phyloP scores from a whole-genome alignment of 2,113 vertebrate genomes.

The Phrynocephalus versicolor region DNA sequence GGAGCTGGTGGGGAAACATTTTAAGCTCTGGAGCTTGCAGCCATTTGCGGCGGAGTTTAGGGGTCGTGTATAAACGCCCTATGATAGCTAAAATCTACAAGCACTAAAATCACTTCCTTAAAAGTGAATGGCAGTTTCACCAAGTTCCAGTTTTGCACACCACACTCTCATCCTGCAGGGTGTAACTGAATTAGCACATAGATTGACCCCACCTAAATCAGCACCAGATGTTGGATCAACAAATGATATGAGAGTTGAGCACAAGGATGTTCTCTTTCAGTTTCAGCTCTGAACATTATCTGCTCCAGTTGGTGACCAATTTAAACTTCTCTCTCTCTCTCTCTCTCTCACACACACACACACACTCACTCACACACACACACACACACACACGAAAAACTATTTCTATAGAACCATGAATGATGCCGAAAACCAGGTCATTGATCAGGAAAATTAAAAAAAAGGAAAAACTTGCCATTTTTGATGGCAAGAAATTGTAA shows the following conservation, averaged over 20 bases:
- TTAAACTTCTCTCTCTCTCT: too few relatives aligned
- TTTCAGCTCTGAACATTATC: slow-evolving; percentile 29
- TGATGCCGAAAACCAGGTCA: neutral
- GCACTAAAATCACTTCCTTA: neutral
- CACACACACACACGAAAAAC: neutral
- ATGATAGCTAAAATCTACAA: neutral
- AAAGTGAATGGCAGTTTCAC: neutral
- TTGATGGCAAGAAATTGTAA: slow-evolving; percentile 11
- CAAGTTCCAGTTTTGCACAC: neutral
- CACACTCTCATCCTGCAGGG: neutral
- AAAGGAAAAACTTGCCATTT: slow-evolving; percentile 23
- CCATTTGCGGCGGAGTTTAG: too few relatives aligned
- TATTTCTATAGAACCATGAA: slow-evolving; percentile 22
- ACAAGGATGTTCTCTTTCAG: slow-evolving; percentile 15
- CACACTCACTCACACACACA: neutral
- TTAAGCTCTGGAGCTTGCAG: too few relatives aligned
- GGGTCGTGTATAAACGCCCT: too few relatives aligned
- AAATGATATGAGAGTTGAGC: slow-evolving; percentile 6
- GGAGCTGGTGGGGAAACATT: too few relatives aligned
- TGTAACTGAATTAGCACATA: neutral
- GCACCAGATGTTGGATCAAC: slow-evolving; percentile 29
- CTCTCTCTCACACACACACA: neutral
- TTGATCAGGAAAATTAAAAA: slow-evolving; percentile 34
- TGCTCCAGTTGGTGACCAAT: slow-evolving; percentile 17
- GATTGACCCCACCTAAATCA: slow-evolving; percentile 13